A percentile compares a stretch with the other conserved stretches of the same genome.
phyloP scores from a whole-genome alignment of 92 coral and sea anemone species.

The Chrysogorgia sp. region DNA sequence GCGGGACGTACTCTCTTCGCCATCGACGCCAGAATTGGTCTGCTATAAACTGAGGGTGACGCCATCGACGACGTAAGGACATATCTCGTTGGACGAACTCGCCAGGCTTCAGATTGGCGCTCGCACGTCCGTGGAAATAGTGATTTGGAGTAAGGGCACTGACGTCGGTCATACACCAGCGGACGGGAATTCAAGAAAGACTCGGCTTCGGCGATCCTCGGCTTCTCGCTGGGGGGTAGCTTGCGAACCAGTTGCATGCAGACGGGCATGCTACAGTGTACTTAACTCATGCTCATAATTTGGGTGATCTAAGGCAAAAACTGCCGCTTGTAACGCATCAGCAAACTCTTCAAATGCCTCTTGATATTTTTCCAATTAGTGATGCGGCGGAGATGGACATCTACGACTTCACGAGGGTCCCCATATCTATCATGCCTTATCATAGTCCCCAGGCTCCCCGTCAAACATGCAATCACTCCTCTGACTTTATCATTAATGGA shows the following conservation, averaged over 20 bases:
- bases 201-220: too few relatives aligned
- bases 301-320: conserved; percentile 57
- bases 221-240: conserved; percentile 39
- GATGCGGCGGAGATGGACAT: conserved; percentile 48
- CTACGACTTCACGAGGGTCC: conserved; percentile 58
- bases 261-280: conserved; percentile 38
- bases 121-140: too few relatives aligned
- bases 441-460: conserved; percentile 52
- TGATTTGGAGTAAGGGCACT: too few relatives aligned
- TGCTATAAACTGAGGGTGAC: too few relatives aligned
- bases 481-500: conserved; percentile 36
- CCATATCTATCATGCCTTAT: conserved; percentile 51
- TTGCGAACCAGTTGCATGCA: conserved; percentile 37
- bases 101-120: too few relatives aligned
- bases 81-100: too few relatives aligned
- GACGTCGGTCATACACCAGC: too few relatives aligned
- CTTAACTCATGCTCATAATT: conserved; percentile 34
- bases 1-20: too few relatives aligned
- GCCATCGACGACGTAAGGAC: too few relatives aligned
- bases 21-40: too few relatives aligned
- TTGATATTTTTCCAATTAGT: conserved; percentile 43
- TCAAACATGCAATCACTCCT: conserved; percentile 48
- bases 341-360: conserved; percentile 51
- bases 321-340: conserved; percentile 66
- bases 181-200: too few relatives aligned